Percentiles rank a stretch among this genome's conserved stretches.
Conservation (phyloP, 92 coral and sea anemone genomes). For the Pocillopora meandrina region DNA sequence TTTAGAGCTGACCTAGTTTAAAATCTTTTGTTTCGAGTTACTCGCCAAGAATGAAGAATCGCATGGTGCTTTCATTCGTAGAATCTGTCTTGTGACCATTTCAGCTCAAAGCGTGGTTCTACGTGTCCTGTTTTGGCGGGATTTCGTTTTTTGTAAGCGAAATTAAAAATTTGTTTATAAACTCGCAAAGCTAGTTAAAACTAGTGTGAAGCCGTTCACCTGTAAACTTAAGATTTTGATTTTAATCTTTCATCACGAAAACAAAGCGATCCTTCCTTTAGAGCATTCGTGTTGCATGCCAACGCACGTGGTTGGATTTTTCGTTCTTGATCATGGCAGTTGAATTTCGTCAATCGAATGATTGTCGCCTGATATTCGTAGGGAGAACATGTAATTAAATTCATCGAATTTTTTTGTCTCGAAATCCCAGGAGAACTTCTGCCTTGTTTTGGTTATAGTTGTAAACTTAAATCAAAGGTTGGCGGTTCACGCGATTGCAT, state of each 20-base stretch:
- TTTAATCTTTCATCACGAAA: neutral
- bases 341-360: too few species aligned
- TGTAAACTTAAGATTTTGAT: neutral
- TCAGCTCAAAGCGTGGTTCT: constrained; percentile 27
- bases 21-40: constrained; percentile 5
- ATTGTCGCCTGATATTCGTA: neutral
- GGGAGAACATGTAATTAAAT: neutral
- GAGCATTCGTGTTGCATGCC: too few species aligned
- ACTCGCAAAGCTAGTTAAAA: neutral
- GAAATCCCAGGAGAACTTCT: constrained; percentile 9
- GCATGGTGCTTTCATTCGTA: neutral
- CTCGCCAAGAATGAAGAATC: neutral
- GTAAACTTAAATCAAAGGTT: neutral
- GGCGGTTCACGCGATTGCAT: neutral
- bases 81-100: neutral
- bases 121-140: constrained; percentile 33
- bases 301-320: constrained; percentile 21
- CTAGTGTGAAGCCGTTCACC: neutral
- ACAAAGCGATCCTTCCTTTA: neutral
- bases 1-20: neutral
- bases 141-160: constrained; percentile 16
- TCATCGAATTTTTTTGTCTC: neutral
- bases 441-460: neutral
- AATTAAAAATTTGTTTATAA: neutral
- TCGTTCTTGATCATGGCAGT: neutral